phyloP scores from a whole-genome alignment of 2,797 vertebrate species.

The Dallia pectoralis region DNA sequence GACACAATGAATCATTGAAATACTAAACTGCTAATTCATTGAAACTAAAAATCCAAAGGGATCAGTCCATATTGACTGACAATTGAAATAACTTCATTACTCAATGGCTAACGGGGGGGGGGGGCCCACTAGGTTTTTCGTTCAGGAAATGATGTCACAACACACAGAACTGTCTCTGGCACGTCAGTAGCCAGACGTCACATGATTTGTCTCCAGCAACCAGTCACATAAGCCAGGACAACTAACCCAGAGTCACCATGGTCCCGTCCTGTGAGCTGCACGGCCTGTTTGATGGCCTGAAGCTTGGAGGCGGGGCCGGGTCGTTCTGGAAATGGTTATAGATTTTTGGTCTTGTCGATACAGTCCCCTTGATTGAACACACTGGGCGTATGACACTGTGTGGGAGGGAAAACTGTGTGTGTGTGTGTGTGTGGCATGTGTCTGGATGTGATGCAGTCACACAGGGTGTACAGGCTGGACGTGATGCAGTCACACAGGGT shows the following conservation, averaged over 20 bases:
- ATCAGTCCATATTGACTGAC: not conserved
- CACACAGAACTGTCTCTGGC: not conserved
- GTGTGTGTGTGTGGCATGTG: slow-evolving; percentile 16
- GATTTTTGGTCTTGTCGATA: slow-evolving; percentile 40
- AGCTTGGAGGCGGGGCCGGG: slow-evolving; percentile 23
- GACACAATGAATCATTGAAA: not conserved
- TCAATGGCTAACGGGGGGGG: slow-evolving; percentile 22
- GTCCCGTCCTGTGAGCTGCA: slow-evolving; percentile 18
- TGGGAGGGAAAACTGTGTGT: slow-evolving; percentile 15
- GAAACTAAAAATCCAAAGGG: slow-evolving; percentile 6
- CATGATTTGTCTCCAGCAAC: not conserved
- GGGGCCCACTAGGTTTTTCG: not conserved
- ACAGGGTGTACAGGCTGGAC: slow-evolving; percentile 54
- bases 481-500: slow-evolving; percentile 43
- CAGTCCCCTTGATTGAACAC: slow-evolving; percentile 26
- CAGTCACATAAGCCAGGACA: slow-evolving; percentile 1
- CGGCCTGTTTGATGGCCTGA: slow-evolving; percentile 17
- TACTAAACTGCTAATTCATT: not conserved
- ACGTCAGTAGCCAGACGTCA: not conserved
- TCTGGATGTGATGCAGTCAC: slow-evolving; percentile 35
- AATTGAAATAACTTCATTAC: not conserved
- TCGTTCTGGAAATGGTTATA: slow-evolving; percentile 44
- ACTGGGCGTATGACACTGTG: not conserved
- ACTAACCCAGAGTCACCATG: slow-evolving; percentile 15
- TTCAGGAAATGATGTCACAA: slow-evolving; percentile 3